Conservation (phyloP, 2,113 vertebrate species). For the Mola mola region DNA sequence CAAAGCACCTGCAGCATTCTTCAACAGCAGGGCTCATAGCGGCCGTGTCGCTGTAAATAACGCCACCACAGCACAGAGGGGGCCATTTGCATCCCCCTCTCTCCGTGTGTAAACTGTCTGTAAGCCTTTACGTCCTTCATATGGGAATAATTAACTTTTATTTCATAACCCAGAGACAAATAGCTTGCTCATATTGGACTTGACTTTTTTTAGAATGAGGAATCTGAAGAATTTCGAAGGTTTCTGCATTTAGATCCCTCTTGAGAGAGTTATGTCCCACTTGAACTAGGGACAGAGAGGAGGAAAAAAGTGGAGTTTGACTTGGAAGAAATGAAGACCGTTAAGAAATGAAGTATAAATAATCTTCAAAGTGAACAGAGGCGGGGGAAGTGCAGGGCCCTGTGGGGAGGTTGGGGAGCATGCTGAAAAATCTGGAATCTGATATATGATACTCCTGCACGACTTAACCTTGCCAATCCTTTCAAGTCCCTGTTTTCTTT, state of each 20-base stretch:
- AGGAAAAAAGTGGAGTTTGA: slow-evolving; percentile 45
- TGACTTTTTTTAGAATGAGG: slow-evolving; percentile 8
- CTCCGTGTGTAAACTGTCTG: neutral
- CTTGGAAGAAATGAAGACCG: slow-evolving; percentile 60
- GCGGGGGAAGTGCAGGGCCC: slow-evolving; percentile 27
- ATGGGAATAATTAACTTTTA: neutral
- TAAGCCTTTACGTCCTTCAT: slow-evolving; percentile 4
- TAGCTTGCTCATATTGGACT: slow-evolving; percentile 17
- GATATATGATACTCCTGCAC: slow-evolving; percentile 54
- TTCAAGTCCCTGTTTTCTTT: slow-evolving; percentile 70
- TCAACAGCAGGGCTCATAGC: no score
- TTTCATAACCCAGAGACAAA: slow-evolving; percentile 2
- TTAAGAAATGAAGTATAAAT: slow-evolving; percentile 70
- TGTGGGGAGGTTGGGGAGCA: slow-evolving; percentile 46
- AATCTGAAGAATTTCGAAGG: slow-evolving; percentile 23
- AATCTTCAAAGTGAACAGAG: slow-evolving; percentile 71
- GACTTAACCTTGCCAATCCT: slow-evolving; percentile 44
- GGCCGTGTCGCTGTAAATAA: slow-evolving; percentile 44
- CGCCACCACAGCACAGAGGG: slow-evolving; percentile 20
- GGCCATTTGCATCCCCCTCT: slow-evolving; percentile 38
- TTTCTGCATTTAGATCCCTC: slow-evolving; percentile 16
- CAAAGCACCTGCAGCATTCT: slow-evolving; percentile 63
- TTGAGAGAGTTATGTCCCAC: slow-evolving; percentile 34
- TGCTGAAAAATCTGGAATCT: slow-evolving; percentile 50
- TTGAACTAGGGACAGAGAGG: slow-evolving; percentile 24